Evolutionary conservation across 2,797 vertebrate species (phyloP).

Genomic region (Sebastes vulpes): DNA sequence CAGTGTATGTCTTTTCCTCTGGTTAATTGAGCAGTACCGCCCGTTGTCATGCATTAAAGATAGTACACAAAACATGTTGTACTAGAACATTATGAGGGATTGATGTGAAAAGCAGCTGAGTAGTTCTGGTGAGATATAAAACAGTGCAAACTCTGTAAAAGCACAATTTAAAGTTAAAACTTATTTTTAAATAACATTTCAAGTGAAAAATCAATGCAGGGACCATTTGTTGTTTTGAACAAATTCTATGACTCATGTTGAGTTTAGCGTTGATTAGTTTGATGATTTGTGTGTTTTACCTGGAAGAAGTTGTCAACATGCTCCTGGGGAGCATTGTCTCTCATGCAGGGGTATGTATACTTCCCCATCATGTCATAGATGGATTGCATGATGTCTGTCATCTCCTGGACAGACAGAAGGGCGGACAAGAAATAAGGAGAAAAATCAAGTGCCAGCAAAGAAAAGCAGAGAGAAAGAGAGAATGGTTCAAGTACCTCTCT

Average conservation of each 20-base stretch:
- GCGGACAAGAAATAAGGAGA: background rate
- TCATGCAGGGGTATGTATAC: conserved; percentile 92
- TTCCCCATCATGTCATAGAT: conserved; percentile 99
- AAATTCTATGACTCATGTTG: background rate
- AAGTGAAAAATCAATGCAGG: background rate
- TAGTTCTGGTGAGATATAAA: background rate
- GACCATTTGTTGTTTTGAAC: background rate
- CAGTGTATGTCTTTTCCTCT: background rate
- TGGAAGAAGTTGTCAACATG: conserved; percentile 97
- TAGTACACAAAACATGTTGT: background rate
- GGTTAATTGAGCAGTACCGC: background rate
- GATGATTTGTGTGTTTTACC: conserved; percentile 77
- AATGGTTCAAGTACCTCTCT: conserved; percentile 88
- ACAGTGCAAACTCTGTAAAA: background rate
- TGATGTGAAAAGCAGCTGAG: background rate
- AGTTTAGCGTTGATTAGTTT: background rate
- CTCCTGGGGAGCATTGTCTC: conserved; percentile 91
- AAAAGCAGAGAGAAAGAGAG: background rate
- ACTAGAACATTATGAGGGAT: background rate
- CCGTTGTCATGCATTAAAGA: background rate
- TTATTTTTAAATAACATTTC: background rate
- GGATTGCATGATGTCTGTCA: conserved; percentile 97
- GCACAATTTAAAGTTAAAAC: background rate
- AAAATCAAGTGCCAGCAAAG: background rate
- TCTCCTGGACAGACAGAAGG: conserved; percentile 87